Conservation (phyloP, 2,113 vertebrate genomes). For the Nansenia antarctica region DNA sequence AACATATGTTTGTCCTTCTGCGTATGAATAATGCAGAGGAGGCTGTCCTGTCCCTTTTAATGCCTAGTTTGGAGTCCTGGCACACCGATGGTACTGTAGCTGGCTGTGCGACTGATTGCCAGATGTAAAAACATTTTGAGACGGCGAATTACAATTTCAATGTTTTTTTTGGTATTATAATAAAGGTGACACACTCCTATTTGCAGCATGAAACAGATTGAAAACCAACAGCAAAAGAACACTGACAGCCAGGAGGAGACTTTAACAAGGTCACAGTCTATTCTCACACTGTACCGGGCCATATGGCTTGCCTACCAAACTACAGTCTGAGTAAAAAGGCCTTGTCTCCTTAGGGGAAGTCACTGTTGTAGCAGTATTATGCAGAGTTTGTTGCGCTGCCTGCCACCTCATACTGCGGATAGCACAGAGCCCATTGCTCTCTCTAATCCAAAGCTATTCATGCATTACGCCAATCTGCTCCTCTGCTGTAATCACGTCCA, state of each 20-base stretch:
- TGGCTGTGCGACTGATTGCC: background rate
- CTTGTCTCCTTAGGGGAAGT: background rate
- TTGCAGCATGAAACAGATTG: background rate
- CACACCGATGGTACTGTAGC: background rate
- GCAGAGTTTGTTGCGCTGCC: background rate
- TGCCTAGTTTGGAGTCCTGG: constrained; percentile 16
- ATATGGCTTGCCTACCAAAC: too few relatives aligned
- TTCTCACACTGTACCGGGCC: too few relatives aligned
- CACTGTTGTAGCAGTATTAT: background rate
- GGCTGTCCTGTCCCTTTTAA: constrained; percentile 45
- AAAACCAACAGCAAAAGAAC: constrained; percentile 29
- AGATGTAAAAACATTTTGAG: background rate
- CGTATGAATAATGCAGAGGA: constrained; percentile 58
- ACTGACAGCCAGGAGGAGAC: constrained; percentile 14
- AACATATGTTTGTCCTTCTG: constrained; percentile 56
- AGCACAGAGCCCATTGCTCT: constrained; percentile 5
- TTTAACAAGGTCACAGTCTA: constrained; percentile 4
- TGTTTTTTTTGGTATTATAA: constrained; percentile 25
- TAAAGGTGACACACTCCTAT: constrained; percentile 5
- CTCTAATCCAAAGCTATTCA: constrained; percentile 63
- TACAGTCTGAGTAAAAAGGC: background rate
- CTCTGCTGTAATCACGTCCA: constrained; percentile 66
- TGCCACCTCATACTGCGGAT: too few relatives aligned
- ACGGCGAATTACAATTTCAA: constrained; percentile 2
- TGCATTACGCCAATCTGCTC: constrained; percentile 65